Evolutionary conservation across 1,140 invertebrate genomes (phyloP), one percentile per base, ranked within the genome.

Genomic region (Frieseomelitta varia): DNA sequence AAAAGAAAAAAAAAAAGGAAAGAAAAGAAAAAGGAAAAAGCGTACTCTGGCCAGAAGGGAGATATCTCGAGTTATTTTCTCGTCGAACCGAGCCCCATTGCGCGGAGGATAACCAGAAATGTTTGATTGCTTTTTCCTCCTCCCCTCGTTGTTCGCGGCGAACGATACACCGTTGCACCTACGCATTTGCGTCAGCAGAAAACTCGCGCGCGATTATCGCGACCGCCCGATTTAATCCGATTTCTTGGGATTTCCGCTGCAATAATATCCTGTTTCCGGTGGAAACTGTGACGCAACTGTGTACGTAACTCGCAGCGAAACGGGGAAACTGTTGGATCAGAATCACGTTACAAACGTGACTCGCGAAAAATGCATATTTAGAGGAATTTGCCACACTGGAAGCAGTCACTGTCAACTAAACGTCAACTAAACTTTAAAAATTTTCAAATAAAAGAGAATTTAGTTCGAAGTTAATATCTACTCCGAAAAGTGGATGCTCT

Each of bases 21-120:
- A 47, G 55, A 27, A 34, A 14, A 39, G 61, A 79, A 85, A 75
- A 81, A 86, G 85, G 86, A 19, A 58, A 58, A 75, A 55, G 30
- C 21, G 73, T 47, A n/a, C 81, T 78, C 63, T 14, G 73, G 71
- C 4, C 10, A 10, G 15, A 73, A 76, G 84, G 84, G 85, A 74
- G 58, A 53, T 61, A 61, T 19, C 73, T 69, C 69, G 78, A 85
- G 82, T 90, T 90, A 88, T 90, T 90, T 90, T 90, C 88, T 90
- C 71, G 84, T 81, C 79, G 69, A 88, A 81, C 85, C 39, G 39
- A 80, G 85, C 76, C 61, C 76, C 83, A 88, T 84, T 68, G 53
- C 30, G 51, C 30, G 80, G 88, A 91, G 79, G 90, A 88, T 90
- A 91, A 89, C 88, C 90, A 91, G 90, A 91, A 88, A 87, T 90